Conservation (phyloP, 2,888 invertebrate species). For the Stegana nigrithorax region DNA sequence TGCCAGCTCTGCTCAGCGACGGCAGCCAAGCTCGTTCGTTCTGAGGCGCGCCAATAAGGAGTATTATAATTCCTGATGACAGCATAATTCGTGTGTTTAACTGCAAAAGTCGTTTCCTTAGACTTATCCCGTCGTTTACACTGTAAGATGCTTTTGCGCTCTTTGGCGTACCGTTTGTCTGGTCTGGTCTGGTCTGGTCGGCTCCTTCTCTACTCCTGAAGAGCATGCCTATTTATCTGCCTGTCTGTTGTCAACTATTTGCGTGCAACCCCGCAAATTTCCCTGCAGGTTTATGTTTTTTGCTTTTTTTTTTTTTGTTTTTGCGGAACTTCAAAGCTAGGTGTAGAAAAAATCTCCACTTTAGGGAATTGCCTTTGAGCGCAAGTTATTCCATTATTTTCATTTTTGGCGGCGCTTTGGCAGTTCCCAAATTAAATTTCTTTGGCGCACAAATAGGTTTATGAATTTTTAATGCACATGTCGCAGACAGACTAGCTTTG, state of each 20-base stretch:
- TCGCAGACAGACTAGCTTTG: background rate
- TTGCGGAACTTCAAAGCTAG: conserved; percentile 4
- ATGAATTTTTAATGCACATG: background rate
- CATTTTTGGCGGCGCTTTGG: background rate
- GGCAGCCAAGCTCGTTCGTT: background rate
- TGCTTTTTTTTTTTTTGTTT: background rate
- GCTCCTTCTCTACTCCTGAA: background rate
- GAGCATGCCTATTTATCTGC: background rate
- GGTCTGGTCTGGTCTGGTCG: background rate
- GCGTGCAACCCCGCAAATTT: background rate
- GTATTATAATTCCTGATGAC: conserved; percentile 17
- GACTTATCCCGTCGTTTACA: background rate
- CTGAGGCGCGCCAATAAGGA: background rate
- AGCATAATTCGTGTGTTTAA: conserved; percentile 19
- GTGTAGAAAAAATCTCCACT: background rate
- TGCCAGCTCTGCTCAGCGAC: background rate
- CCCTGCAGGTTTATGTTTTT: background rate
- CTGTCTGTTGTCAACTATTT: conserved; percentile 7
- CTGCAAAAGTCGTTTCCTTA: conserved; percentile 19
- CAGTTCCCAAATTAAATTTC: background rate
- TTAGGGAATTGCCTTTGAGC: conserved; percentile 7
- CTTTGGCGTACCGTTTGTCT: too few relatives aligned
- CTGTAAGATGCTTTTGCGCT: background rate
- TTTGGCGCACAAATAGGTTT: background rate
- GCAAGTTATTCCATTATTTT: background rate